Base-by-base conservation (phyloP, 2,888 invertebrate genomes). In the Cataglyphis altisquamis region DNA sequence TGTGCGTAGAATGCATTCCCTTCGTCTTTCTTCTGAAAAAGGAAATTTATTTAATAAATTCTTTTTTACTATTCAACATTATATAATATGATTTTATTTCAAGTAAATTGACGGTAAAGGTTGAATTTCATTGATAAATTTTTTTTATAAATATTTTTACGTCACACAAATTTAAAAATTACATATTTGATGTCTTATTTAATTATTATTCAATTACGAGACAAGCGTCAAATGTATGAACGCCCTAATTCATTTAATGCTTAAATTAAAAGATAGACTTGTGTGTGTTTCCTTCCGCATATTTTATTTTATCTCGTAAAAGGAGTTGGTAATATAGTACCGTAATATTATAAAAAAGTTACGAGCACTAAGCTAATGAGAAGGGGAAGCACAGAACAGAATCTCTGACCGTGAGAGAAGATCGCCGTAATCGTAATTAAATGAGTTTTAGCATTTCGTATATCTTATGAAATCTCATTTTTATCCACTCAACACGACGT, bases 371-470 rank as follows among this genome's bases (percentile, higher is more conserved):
- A 82, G 77, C 21, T 82, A 64, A 81, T 63, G 74, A 77, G 80
- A 72, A 55, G 60, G 52, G 52, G 60, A 83, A 21, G 18, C 29
- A 45, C n/a, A 60, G 60, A 82, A 62, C 25, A 81, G 83, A 84
- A 86, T 82, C 84, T 80, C 70, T 80, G 78, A 80, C 85, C 85
- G 82, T 67, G 84, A 57, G 77, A 83, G 67, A 70, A 68, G 82
- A 81, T 74, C 48, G 68, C 32, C 45, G 21, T 57, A 60, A 45
- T 70, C 32, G 64, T 70, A 45, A 67, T 62, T 68, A 83, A 83
- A 80, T 68, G 77, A 75, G 64, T 67, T 64, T 68, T 75, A 78
- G 60, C 68, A 66, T 62, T 78, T 83, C 68, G 60, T 78, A 80
- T 68, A 68, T 83, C 68, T 68, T 25, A 63, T 52, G 32, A 81